These are phyloP conservation scores for Tadarida brasiliensis DNA, from an alignment of 2,797 vertebrate genomes.

Conservation along the genomic window DNA sequence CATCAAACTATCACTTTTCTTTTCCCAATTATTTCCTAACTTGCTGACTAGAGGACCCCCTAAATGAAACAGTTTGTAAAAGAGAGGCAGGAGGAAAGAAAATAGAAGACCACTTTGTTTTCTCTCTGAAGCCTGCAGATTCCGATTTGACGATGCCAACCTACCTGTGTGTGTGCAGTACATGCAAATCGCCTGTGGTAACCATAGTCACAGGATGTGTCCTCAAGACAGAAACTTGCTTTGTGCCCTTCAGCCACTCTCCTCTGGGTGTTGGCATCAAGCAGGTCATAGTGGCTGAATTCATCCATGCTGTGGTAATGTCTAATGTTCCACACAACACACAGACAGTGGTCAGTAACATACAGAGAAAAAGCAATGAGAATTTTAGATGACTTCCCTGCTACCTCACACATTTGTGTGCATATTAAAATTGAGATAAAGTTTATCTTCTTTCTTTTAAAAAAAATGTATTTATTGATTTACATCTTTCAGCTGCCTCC, in stretches of 20 bases:
- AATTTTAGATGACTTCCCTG: background rate
- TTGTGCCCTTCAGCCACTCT: constrained; percentile 99
- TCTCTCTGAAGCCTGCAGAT: background rate
- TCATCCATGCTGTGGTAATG: constrained; percentile 99
- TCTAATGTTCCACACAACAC: constrained; percentile 85
- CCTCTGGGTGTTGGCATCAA: constrained; percentile 93
- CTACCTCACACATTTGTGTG: background rate
- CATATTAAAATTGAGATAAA: constrained; percentile 28
- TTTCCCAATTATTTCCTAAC: constrained; percentile 23
- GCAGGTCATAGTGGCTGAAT: constrained; percentile 98
- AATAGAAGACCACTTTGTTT: background rate
- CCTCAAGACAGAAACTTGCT: constrained; percentile 99
- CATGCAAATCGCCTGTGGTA: constrained; percentile 97
- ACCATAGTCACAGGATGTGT: constrained; percentile 98
- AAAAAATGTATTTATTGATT: too few species aligned
- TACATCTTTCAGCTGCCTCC: too few species aligned
- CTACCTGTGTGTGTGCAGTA: constrained; percentile 96
- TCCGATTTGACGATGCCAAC: background rate
- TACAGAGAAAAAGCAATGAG: background rate
- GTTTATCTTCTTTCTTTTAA: background rate
- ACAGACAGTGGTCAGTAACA: constrained; percentile 49
- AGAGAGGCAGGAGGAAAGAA: background rate
- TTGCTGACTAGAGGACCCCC: background rate
- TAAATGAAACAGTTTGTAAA: constrained; percentile 28
- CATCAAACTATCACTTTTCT: background rate